A percentile compares a stretch with the other conserved stretches of the same genome.
phyloP scores from a whole-genome alignment of 2,888 invertebrate species.

The Drosophila bunnanda region DNA sequence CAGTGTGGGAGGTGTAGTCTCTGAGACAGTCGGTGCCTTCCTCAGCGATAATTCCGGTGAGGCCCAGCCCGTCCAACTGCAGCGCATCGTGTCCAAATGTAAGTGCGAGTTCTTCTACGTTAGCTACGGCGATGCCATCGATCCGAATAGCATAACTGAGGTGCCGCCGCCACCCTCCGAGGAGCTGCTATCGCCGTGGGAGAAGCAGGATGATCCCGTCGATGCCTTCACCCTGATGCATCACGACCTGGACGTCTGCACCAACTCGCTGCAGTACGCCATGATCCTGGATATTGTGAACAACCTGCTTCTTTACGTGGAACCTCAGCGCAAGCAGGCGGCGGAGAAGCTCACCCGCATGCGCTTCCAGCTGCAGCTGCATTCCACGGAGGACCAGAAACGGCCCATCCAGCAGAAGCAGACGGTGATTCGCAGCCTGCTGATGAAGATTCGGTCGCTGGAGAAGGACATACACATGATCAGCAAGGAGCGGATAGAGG shows the following conservation, averaged over 20 bases:
- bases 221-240: slow-evolving; percentile 99
- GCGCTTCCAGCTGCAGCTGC: slow-evolving; percentile 96
- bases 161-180: slow-evolving; percentile 90
- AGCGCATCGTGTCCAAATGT: slow-evolving; percentile 98
- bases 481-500: slow-evolving; percentile 91
- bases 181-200: slow-evolving; percentile 90
- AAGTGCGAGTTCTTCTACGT: slow-evolving; percentile 99
- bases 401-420: slow-evolving; percentile 96
- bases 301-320: slow-evolving; percentile 97
- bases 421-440: slow-evolving; percentile 90
- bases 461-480: slow-evolving; percentile 96
- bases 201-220: slow-evolving; percentile 93
- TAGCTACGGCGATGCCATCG: slow-evolving; percentile 92
- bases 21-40: slow-evolving; percentile 93
- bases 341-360: slow-evolving; percentile 93
- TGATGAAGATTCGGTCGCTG: slow-evolving; percentile 92
- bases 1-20: slow-evolving; percentile 98
- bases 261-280: slow-evolving; percentile 96
- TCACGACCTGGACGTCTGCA: slow-evolving; percentile 98
- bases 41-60: slow-evolving; percentile 88
- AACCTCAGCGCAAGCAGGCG: slow-evolving; percentile 96
- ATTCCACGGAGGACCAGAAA: slow-evolving; percentile 95
- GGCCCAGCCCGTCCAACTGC: slow-evolving; percentile 89
- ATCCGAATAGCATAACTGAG: slow-evolving; percentile 86
- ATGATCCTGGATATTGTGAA: slow-evolving; percentile 99